A percentile compares a stretch with the other conserved stretches of the same genome.
Conservation (phyloP, 2,888 invertebrate species). For the Platynereis dumerilii region DNA sequence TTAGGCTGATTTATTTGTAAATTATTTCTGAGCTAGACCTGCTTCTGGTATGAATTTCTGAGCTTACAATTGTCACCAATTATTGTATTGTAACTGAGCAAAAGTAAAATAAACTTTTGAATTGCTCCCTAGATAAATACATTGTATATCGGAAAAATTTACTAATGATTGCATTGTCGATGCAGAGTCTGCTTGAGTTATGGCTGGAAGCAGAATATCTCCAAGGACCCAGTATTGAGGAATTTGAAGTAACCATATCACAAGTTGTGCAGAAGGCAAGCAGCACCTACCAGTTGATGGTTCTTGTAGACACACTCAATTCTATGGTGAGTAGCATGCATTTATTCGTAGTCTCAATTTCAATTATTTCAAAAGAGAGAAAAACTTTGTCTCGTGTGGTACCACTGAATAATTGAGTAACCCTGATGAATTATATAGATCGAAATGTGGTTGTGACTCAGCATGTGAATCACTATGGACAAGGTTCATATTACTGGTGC, state of each 20-base stretch:
- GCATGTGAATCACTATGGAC: too few relatives aligned
- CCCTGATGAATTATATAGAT: too few relatives aligned
- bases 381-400: too few relatives aligned
- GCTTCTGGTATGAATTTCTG: not conserved
- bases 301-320: slow-evolving; percentile 27
- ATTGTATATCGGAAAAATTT: not conserved
- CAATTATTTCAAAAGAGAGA: too few relatives aligned
- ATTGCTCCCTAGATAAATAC: not conserved
- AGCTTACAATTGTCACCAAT: not conserved
- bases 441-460: too few relatives aligned
- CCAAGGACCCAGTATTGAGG: slow-evolving; percentile 23
- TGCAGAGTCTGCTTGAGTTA: slow-evolving; percentile 24
- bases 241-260: slow-evolving; percentile 32
- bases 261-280: slow-evolving; percentile 27
- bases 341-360: too few relatives aligned
- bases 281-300: slow-evolving; percentile 25
- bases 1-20: too few relatives aligned
- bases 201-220: slow-evolving; percentile 30
- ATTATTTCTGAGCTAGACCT: too few relatives aligned
- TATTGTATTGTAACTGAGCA: not conserved
- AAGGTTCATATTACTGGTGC: too few relatives aligned
- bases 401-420: too few relatives aligned
- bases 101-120: not conserved
- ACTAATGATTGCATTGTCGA: not conserved
- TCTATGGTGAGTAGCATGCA: slow-evolving; percentile 23